Evolutionary conservation across 2,113 vertebrate genomes (phyloP).

Genomic region (Mus pahari): DNA sequence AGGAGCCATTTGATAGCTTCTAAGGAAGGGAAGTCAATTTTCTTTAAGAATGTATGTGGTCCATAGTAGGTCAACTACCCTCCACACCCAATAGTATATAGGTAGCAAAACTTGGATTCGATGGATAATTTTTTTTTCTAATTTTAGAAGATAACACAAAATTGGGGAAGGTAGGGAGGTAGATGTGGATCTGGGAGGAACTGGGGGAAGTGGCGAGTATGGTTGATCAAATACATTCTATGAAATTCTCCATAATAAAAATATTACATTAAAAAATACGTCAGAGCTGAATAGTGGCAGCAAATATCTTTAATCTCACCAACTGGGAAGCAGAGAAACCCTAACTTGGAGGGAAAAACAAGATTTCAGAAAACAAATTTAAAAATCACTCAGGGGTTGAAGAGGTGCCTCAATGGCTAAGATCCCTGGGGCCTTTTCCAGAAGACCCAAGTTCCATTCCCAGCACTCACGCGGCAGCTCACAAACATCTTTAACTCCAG

Average conservation of each 20-base stretch:
- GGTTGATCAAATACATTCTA: not conserved
- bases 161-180: conserved; percentile 50
- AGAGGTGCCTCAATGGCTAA: not conserved
- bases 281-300: too few species aligned
- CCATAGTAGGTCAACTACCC: too few species aligned
- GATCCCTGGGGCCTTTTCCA: not conserved
- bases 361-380: not conserved
- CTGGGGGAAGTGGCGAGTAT: not conserved
- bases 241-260: not conserved
- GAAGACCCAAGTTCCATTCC: not conserved
- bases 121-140: not conserved
- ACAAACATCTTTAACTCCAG: not conserved
- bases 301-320: too few species aligned
- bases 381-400: not conserved
- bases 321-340: too few species aligned
- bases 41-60: not conserved
- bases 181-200: conserved; percentile 32
- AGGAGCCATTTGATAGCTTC: not conserved
- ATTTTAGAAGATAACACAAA: not conserved
- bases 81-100: too few species aligned
- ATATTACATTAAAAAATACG: not conserved
- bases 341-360: too few species aligned
- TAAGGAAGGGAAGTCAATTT: not conserved
- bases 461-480: not conserved
- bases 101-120: not conserved